Percentiles rank a stretch among this genome's conserved stretches.
Conservation (phyloP, 2,888 invertebrate genomes). For the Operophtera brumata region DNA sequence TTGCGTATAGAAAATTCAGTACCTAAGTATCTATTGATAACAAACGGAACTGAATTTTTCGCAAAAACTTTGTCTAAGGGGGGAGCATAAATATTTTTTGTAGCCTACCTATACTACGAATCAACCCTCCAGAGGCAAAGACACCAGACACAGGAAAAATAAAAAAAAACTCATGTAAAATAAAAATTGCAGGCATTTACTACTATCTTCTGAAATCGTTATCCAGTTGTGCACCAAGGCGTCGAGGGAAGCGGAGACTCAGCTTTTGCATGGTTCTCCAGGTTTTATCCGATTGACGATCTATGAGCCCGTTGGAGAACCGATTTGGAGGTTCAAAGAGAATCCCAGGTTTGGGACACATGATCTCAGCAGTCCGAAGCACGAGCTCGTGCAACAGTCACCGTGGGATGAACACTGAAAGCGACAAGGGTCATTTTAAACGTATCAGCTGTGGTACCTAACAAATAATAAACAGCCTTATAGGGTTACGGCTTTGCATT, state of each 20-base stretch:
- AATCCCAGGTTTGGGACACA: conserved; percentile 22
- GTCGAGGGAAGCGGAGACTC: neutral
- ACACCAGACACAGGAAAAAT: too few relatives aligned
- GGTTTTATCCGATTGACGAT: neutral
- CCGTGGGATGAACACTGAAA: conserved; percentile 31
- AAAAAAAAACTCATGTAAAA: too few relatives aligned
- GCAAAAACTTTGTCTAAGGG: conserved; percentile 1
- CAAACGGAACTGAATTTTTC: neutral
- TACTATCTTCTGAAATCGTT: neutral
- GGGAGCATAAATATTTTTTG: neutral
- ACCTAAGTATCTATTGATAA: too few relatives aligned
- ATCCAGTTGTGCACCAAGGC: too few relatives aligned
- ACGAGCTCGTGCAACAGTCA: conserved; percentile 28
- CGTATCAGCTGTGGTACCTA: too few relatives aligned
- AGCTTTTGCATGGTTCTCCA: neutral
- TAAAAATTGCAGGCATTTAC: too few relatives aligned
- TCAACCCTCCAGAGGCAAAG: too few relatives aligned
- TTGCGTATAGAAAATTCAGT: neutral
- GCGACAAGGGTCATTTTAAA: neutral
- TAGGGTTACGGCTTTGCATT: too few relatives aligned
- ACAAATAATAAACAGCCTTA: too few relatives aligned
- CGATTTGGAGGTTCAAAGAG: conserved; percentile 22
- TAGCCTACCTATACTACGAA: neutral
- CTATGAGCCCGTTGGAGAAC: conserved; percentile 19
- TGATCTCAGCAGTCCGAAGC: conserved; percentile 17